These are phyloP conservation scores for Coelinius sp. DNA, from an alignment of 2,888 invertebrate species.

Conservation along the genomic window DNA sequence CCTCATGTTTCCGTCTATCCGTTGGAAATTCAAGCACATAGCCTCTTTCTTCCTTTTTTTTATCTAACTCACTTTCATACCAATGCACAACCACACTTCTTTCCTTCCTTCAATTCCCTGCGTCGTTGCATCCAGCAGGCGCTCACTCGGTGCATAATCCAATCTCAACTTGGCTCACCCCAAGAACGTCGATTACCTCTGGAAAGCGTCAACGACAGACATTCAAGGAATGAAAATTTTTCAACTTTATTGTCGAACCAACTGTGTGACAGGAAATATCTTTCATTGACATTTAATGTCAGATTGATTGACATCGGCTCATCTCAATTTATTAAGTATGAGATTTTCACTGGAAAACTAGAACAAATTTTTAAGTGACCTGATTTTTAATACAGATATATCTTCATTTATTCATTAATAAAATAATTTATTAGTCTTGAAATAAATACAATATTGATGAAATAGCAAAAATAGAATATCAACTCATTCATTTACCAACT, in stretches of 20 bases:
- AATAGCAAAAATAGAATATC: too few relatives aligned
- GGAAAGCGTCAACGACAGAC: constrained; percentile 41
- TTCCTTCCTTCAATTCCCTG: constrained; percentile 39
- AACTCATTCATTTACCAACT: too few relatives aligned
- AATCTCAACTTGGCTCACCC: constrained; percentile 31
- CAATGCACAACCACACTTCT: constrained; percentile 21
- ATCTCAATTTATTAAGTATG: not conserved
- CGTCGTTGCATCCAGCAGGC: constrained; percentile 38
- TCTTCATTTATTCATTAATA: too few relatives aligned
- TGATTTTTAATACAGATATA: too few relatives aligned
- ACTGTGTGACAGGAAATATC: constrained; percentile 18
- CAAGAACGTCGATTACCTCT: constrained; percentile 42
- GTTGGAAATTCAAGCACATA: constrained; percentile 21
- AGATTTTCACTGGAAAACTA: not conserved
- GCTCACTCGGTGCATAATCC: constrained; percentile 38
- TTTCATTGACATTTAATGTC: constrained; percentile 2
- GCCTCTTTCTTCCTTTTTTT: not conserved
- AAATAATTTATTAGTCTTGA: too few relatives aligned
- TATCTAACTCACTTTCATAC: constrained; percentile 15
- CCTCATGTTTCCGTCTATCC: not conserved
- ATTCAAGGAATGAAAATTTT: constrained; percentile 1
- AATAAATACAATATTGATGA: too few relatives aligned
- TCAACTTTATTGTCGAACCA: not conserved
- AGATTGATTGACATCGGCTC: not conserved
- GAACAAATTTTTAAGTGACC: not conserved